Evolutionary conservation across 2,888 invertebrate species (phyloP).

Genomic region (Agrotis exclamationis): DNA sequence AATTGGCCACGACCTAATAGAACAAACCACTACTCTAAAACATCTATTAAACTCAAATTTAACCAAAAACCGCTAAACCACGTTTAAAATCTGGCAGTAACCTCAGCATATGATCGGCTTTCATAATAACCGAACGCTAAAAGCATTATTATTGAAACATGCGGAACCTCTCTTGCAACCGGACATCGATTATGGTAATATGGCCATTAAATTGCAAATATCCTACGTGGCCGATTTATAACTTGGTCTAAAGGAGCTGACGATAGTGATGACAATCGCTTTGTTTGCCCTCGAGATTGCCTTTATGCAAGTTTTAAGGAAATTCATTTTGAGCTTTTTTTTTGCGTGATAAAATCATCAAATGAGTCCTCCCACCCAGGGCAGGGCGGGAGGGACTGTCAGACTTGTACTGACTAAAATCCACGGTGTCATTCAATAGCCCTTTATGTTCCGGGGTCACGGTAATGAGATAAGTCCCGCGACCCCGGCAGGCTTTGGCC

Average conservation of each 20-base stretch:
- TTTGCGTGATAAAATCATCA: no score
- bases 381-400: no score
- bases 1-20: not conserved
- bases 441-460: no score
- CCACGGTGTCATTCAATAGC: no score
- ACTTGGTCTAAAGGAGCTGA: conserved; percentile 57
- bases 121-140: conserved; percentile 36
- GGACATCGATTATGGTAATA: conserved; percentile 86
- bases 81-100: conserved; percentile 1
- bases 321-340: conserved; percentile 9
- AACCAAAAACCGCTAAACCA: conserved; percentile 43
- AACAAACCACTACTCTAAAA: conserved; percentile 36
- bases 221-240: conserved; percentile 73
- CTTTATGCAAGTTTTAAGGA: conserved; percentile 19
- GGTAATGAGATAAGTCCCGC: no score
- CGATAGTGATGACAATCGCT: conserved; percentile 31
- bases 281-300: conserved; percentile 39
- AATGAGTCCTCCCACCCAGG: no score
- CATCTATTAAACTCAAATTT: conserved; percentile 29
- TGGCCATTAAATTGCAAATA: conserved; percentile 86
- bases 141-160: conserved; percentile 64
- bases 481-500: no score
- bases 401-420: no score
- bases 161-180: conserved; percentile 58
- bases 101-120: conserved; percentile 31